Evolutionary conservation across 2,797 vertebrate genomes (phyloP).

Genomic region (Myotis planiceps): DNA sequence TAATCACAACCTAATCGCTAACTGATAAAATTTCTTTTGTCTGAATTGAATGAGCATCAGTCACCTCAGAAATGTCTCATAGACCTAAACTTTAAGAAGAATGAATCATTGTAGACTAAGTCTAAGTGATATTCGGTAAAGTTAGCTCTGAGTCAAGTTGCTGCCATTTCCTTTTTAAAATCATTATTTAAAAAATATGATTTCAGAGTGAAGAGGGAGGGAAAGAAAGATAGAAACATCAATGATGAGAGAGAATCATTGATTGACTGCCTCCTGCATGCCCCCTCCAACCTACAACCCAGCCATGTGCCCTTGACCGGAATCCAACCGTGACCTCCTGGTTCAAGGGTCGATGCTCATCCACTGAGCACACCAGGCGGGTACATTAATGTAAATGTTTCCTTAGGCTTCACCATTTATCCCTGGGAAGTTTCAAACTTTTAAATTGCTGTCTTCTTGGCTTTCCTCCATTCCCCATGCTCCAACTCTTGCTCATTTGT

Average conservation of each 20-base stretch:
- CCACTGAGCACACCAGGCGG: too few relatives aligned
- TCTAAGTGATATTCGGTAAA: not conserved
- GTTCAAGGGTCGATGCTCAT: too few relatives aligned
- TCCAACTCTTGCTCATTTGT: not conserved
- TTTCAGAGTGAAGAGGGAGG: too few relatives aligned
- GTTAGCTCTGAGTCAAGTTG: conserved; percentile 12
- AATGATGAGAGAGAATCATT: too few relatives aligned
- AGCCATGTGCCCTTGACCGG: too few relatives aligned
- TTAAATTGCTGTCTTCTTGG: not conserved
- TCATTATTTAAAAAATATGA: too few relatives aligned
- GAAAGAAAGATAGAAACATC: too few relatives aligned
- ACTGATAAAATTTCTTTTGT: conserved; percentile 25
- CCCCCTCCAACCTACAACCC: too few relatives aligned
- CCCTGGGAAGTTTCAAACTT: not conserved
- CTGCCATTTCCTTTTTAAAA: not conserved
- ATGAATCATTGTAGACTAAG: not conserved
- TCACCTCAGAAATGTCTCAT: not conserved
- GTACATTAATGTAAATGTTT: not conserved
- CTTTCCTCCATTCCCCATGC: not conserved
- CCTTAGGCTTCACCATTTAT: conserved; percentile 21
- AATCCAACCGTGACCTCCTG: too few relatives aligned
- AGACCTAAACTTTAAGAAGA: not conserved
- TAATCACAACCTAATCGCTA: not conserved
- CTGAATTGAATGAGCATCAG: conserved; percentile 19
- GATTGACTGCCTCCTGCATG: too few relatives aligned